These are phyloP conservation scores for Puntigrus tetrazona DNA, from an alignment of 2,113 vertebrate genomes.

Conservation along the genomic window DNA sequence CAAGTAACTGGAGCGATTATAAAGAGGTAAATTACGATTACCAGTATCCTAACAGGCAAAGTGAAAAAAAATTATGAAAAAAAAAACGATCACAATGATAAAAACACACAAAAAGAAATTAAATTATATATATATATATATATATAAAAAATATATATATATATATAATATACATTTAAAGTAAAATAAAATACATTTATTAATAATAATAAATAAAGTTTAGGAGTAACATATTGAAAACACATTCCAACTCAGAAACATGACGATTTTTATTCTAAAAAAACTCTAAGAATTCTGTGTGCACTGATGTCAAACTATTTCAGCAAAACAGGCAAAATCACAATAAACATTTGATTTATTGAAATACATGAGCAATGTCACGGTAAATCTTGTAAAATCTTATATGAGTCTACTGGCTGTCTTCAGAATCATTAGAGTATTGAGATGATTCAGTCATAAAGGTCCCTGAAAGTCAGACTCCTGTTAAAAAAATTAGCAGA, in stretches of 20 bases:
- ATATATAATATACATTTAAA: too few species aligned
- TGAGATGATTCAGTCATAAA: slow-evolving; percentile 42
- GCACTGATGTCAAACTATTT: neutral
- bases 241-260: neutral
- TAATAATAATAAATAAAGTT: neutral
- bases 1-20: neutral
- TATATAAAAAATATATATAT: too few species aligned
- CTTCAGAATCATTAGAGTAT: neutral
- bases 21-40: neutral
- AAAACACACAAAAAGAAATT: neutral
- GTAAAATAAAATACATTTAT: too few species aligned
- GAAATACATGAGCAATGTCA: neutral
- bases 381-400: slow-evolving; percentile 15
- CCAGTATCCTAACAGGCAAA: neutral
- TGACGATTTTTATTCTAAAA: neutral
- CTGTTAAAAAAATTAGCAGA: slow-evolving; percentile 38
- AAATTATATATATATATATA: too few species aligned
- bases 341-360: slow-evolving; percentile 7
- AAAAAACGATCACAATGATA: neutral
- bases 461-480: slow-evolving; percentile 40
- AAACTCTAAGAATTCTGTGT: too few species aligned
- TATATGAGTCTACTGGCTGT: neutral
- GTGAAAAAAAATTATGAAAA: neutral
- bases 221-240: neutral
- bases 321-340: neutral